Base-by-base conservation (phyloP, 2,113 vertebrate species). In the Heterotilapia buettikoferi region DNA sequence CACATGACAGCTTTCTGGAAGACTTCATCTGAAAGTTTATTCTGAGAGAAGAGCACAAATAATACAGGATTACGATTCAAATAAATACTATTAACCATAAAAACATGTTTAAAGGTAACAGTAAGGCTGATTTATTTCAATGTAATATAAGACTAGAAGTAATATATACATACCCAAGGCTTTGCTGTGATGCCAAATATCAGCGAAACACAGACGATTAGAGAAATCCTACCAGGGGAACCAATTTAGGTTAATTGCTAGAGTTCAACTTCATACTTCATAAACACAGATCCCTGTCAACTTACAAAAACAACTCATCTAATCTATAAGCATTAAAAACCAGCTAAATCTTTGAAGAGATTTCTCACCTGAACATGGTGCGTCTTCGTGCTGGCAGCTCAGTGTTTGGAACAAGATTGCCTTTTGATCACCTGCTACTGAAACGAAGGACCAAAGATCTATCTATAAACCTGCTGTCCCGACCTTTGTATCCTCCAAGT, bases 301-400 rank as follows among this genome's bases (percentile, higher is more conserved):
- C 24, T 53, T 13, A 40, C 6, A 82, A 40, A 83, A 61, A 61
- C 13, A 53, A 83, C 57, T 4, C 5, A 13, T 5, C 10, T 9
- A 61, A 2, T 66, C 11, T 53, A 43, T 24, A 68, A 21, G 29
- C 19, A 57, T 88, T 45, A 83, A 63, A 83, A 61, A 63, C 29
- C 2, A 5, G 79, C 43, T 31, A 1, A 52, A n/a, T 13, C 6
- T 78, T 50, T 36, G 19, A 83, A 36, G 40, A 21, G 81, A 36
- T 52, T 33, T 61, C 95, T 92, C 92, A 97, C 96, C 96, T 95
- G 80, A 95, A 88, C 96, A 97, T 96, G 50, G 16, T 91, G 83
- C 59, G 26, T 90, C 57, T 81, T 82, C 38, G 38, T 91, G 76
- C 54, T 76, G 73, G 81, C 83, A 76, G 68, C 47, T 83, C 16